Evolutionary conservation across 2,888 invertebrate genomes (phyloP), one percentile per base, ranked within the genome.

Genomic region (Xylophagus ater): DNA sequence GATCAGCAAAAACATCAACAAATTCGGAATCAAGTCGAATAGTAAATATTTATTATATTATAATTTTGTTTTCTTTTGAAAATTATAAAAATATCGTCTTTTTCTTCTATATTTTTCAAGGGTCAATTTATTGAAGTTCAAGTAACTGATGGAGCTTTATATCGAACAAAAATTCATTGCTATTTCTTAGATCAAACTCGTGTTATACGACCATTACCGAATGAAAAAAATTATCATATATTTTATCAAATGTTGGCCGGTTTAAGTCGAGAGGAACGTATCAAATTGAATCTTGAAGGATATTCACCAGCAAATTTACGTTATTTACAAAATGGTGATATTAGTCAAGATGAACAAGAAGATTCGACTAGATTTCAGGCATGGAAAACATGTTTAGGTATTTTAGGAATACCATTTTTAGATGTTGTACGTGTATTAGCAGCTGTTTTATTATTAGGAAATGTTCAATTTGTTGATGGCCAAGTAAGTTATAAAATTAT

Each of bases 51-150:
- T 15, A 25, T 21, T 13, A 14, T 24, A 19, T 19, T 33, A 20
- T 34, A 7, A 19, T 8, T 6, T 4, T 13, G 15, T 14, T 24
- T 15, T 25, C 15, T 12, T 15, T 40, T 19, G 21, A 12, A 26
- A 13, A 20, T 18, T 24, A n/a, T 23, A 14, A 4, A 18, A 18
- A 19, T 2, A 18, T 36, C n/a, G 14, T 13, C 19, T 32, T 21
- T 42, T 31, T 26, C 12, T 13, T 41, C 31, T 24, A 31, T 43
- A 43, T 37, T 46, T 42, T 62, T 65, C 42, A 62, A 88, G 88
- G 90, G 93, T 13, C 89, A 92, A 67, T 93, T 92, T 64, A 89
- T 93, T 56, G 93, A 94, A 68, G 90, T 92, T 47, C 90, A 92
- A 68, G 89, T 94, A 49, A 89, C 90, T 29, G 92, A 93, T 62